These are phyloP conservation scores for Xiphophorus couchianus DNA, from an alignment of 2,113 vertebrate species.

Conservation along the genomic window DNA sequence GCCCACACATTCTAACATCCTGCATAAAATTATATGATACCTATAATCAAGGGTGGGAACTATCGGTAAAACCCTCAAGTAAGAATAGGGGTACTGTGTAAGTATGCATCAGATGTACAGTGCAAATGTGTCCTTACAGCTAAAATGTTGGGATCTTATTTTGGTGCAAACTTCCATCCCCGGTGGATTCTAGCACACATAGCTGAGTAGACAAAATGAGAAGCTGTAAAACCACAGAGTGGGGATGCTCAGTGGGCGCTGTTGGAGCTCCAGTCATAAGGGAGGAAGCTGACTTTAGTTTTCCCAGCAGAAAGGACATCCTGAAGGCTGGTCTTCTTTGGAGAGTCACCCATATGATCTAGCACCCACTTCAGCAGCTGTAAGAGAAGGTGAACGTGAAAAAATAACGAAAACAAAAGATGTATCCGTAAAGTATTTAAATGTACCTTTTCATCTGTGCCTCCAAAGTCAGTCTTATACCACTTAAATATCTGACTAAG, in stretches of 20 bases:
- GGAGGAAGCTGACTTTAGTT: constrained; percentile 80
- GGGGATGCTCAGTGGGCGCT: constrained; percentile 67
- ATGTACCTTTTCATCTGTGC: constrained; percentile 81
- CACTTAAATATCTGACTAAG: constrained; percentile 85
- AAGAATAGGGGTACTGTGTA: background rate
- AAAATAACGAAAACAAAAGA: background rate
- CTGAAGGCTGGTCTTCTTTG: constrained; percentile 79
- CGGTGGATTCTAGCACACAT: background rate
- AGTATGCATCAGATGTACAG: constrained; percentile 6
- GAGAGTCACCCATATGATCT: constrained; percentile 80
- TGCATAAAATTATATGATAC: background rate
- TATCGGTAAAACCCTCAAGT: constrained; percentile 10
- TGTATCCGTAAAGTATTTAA: background rate
- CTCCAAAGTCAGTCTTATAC: constrained; percentile 84
- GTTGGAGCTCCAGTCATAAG: constrained; percentile 83
- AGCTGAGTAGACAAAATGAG: constrained; percentile 16
- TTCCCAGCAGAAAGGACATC: constrained; percentile 71
- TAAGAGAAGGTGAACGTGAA: background rate
- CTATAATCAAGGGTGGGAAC: background rate
- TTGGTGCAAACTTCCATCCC: background rate
- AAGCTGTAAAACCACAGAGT: constrained; percentile 5
- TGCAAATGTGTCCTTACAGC: constrained; percentile 35
- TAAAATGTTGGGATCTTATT: constrained; percentile 22
- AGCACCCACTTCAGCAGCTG: constrained; percentile 82
- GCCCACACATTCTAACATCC: background rate